A percentile compares a stretch with the other conserved stretches of the same genome.
These are phyloP conservation scores for Danionella cerebrum DNA, from an alignment of 2,113 vertebrate species.

Conservation along the genomic window DNA sequence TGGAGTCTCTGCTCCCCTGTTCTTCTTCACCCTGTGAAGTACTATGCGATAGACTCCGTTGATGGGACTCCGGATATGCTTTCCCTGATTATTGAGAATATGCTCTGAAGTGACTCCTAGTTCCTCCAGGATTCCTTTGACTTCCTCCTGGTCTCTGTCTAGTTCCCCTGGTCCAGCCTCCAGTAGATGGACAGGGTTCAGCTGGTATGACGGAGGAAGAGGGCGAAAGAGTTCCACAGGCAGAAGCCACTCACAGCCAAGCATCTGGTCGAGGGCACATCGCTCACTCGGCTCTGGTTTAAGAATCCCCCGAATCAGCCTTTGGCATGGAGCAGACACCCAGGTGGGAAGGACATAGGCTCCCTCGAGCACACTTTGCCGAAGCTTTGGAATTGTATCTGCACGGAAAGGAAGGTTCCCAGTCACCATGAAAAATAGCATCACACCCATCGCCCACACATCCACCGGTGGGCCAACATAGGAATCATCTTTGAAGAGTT, in stretches of 20 bases:
- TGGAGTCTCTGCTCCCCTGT: constrained; percentile 64
- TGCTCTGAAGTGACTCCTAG: constrained; percentile 78
- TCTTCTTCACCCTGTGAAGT: constrained; percentile 74
- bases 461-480: constrained; percentile 80
- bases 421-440: constrained; percentile 87
- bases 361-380: constrained; percentile 75
- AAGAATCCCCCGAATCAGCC: constrained; percentile 78
- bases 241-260: constrained; percentile 85
- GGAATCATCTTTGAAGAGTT: constrained; percentile 82
- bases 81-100: constrained; percentile 68
- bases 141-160: constrained; percentile 71
- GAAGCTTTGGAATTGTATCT: constrained; percentile 84
- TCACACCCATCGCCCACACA: constrained; percentile 89
- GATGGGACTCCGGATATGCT: constrained; percentile 69
- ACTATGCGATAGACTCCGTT: constrained; percentile 84
- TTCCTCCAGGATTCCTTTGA: constrained; percentile 66
- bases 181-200: constrained; percentile 65
- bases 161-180: constrained; percentile 46
- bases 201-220: constrained; percentile 53
- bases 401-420: constrained; percentile 86
- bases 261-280: constrained; percentile 74
- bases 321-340: constrained; percentile 79
- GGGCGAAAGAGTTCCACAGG: constrained; percentile 74
- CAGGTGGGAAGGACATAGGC: constrained; percentile 67
- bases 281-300: constrained; percentile 66